Conservation (phyloP, 2,888 invertebrate species). For the Congeria kusceri region DNA sequence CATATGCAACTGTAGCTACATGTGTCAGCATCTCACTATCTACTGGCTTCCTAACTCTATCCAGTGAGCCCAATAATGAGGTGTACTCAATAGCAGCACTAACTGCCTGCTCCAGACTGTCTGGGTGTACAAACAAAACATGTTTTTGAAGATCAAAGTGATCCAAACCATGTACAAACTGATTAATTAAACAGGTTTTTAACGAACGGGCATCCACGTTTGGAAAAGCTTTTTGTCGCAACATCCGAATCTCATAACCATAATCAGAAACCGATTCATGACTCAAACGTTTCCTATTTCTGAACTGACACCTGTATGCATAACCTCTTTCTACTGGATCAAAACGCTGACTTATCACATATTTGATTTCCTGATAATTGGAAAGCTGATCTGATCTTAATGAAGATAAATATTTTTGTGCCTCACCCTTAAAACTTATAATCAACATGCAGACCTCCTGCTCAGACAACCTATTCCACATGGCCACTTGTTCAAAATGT, state of each 20-base stretch:
- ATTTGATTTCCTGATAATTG: background rate
- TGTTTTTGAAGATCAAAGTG: too few species aligned
- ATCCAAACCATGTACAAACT: slow-evolving; percentile 20
- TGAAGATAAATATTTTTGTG: background rate
- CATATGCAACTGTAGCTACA: too few species aligned
- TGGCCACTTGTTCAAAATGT: slow-evolving; percentile 28
- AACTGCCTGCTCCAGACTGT: too few species aligned
- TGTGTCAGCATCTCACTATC: too few species aligned
- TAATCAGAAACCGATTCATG: too few species aligned
- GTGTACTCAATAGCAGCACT: too few species aligned
- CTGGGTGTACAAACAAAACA: too few species aligned
- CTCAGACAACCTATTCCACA: slow-evolving; percentile 20
- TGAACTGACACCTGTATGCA: background rate
- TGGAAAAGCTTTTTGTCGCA: background rate
- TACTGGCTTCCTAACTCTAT: too few species aligned
- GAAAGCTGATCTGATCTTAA: background rate
- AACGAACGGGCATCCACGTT: background rate
- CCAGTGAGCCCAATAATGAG: too few species aligned
- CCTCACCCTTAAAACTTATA: slow-evolving; percentile 5
- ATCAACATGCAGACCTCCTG: slow-evolving; percentile 1
- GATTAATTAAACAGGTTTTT: slow-evolving; percentile 7
- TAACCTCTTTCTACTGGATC: background rate
- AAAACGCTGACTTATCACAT: background rate
- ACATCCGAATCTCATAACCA: background rate
- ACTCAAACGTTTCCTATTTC: background rate